These are phyloP conservation scores for Coryphaenoides rupestris DNA, from an alignment of 2,113 vertebrate genomes.

Conservation along the genomic window DNA sequence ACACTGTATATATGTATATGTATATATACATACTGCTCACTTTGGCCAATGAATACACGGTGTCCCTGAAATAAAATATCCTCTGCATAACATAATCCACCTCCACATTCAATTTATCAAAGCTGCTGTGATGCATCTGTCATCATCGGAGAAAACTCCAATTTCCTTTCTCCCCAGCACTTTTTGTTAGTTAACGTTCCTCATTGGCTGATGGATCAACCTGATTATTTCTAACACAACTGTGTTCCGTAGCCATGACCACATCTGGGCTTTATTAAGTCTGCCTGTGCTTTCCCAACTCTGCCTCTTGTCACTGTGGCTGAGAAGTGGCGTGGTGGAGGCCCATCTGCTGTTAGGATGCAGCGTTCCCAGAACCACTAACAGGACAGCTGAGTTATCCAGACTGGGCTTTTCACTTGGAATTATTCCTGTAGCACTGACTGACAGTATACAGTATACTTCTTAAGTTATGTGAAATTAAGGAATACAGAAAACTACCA, in stretches of 20 bases:
- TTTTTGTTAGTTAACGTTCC: slow-evolving; percentile 45
- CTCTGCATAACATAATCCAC: background rate
- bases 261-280: slow-evolving; percentile 26
- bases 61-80: too few relatives aligned
- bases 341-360: too few relatives aligned
- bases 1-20: too few relatives aligned
- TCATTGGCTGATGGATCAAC: slow-evolving; percentile 47
- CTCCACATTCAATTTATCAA: slow-evolving; percentile 35
- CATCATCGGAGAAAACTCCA: slow-evolving; percentile 26
- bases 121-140: slow-evolving; percentile 29
- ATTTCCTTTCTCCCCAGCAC: slow-evolving; percentile 26
- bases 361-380: too few relatives aligned
- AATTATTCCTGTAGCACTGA: too few relatives aligned
- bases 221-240: slow-evolving; percentile 34
- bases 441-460: too few relatives aligned
- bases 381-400: too few relatives aligned
- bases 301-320: slow-evolving; percentile 5
- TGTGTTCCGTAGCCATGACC: slow-evolving; percentile 25
- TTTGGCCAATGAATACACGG: too few relatives aligned
- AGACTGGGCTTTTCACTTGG: too few relatives aligned
- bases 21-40: too few relatives aligned
- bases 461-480: too few relatives aligned
- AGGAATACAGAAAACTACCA: too few relatives aligned
- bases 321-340: slow-evolving; percentile 8
- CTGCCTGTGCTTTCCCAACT: slow-evolving; percentile 28